Evolutionary conservation across 2,113 vertebrate species (phyloP).

Genomic region (Paralichthys olivaceus): DNA sequence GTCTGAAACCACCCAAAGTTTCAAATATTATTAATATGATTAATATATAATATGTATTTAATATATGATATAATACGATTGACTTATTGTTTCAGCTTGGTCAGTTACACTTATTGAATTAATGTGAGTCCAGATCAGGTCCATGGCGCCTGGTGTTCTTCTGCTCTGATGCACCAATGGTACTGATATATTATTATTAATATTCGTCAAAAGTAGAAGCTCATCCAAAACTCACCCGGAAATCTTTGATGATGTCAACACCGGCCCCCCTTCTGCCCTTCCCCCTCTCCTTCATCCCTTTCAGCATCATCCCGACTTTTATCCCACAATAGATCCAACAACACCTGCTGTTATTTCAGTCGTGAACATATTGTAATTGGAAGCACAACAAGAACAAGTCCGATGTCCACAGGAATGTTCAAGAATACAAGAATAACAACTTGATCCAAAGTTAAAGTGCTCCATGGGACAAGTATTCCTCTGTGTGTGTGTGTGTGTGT

Average conservation of each 20-base stretch:
- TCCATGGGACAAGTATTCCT: conserved; percentile 27
- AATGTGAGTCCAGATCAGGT: neutral
- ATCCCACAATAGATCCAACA: neutral
- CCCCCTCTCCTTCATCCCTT: neutral
- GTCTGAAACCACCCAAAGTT: no score
- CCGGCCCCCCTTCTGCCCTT: neutral
- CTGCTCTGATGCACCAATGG: neutral
- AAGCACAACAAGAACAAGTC: conserved; percentile 36
- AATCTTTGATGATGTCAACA: neutral
- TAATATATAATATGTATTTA: no score
- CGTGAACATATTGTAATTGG: conserved; percentile 42
- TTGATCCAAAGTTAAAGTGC: conserved; percentile 17
- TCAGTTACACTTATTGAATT: neutral
- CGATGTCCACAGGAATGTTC: conserved; percentile 62
- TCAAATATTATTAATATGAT: no score
- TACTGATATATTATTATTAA: no score
- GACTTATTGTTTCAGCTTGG: neutral
- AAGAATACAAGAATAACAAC: conserved; percentile 54
- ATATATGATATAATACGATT: no score
- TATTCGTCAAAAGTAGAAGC: neutral
- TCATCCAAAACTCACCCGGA: neutral
- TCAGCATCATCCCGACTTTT: neutral
- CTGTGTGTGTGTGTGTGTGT: conserved; percentile 16
- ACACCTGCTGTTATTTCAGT: conserved; percentile 16
- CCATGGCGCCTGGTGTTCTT: neutral